These are phyloP conservation scores for Pterocles gutturalis DNA, from an alignment of 2,113 vertebrate genomes.

Conservation along the genomic window DNA sequence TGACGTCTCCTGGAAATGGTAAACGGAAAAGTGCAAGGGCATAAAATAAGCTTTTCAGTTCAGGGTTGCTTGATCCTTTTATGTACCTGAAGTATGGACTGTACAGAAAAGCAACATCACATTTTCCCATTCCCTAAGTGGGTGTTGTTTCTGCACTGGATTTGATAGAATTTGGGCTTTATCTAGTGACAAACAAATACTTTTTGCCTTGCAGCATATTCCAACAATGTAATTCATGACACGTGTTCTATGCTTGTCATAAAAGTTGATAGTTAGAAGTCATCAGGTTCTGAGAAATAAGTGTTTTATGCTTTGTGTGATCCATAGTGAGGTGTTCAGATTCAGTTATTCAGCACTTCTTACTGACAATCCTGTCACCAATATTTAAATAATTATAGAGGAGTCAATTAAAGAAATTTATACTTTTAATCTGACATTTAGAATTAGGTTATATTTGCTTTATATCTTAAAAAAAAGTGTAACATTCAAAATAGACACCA, in stretches of 20 bases:
- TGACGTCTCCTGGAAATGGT: slow-evolving; percentile 46
- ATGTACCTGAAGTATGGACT: fast-evolving
- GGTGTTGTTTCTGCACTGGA: not conserved
- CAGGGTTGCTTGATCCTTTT: not conserved
- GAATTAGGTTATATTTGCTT: slow-evolving; percentile 66
- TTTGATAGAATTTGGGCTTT: slow-evolving; percentile 11
- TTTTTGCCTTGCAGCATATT: not conserved
- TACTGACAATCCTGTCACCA: slow-evolving; percentile 18
- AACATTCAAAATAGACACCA: slow-evolving; percentile 54
- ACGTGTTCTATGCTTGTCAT: slow-evolving; percentile 4
- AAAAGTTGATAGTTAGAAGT: slow-evolving; percentile 30
- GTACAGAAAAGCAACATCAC: not conserved
- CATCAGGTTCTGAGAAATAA: slow-evolving; percentile 16
- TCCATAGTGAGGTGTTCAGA: slow-evolving; percentile 19
- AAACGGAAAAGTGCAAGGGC: slow-evolving; percentile 20
- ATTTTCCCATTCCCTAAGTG: not conserved
- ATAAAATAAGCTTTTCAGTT: not conserved
- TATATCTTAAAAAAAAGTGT: slow-evolving; percentile 14
- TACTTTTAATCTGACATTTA: slow-evolving; percentile 59
- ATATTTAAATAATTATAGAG: slow-evolving; percentile 52
- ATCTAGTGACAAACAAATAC: not conserved
- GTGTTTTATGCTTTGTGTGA: slow-evolving; percentile 33
- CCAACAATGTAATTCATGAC: not conserved
- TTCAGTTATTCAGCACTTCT: slow-evolving; percentile 33
- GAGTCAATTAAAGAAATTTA: slow-evolving; percentile 41